phyloP scores from a whole-genome alignment of 2,888 invertebrate genomes.

The Pterostichus niger region DNA sequence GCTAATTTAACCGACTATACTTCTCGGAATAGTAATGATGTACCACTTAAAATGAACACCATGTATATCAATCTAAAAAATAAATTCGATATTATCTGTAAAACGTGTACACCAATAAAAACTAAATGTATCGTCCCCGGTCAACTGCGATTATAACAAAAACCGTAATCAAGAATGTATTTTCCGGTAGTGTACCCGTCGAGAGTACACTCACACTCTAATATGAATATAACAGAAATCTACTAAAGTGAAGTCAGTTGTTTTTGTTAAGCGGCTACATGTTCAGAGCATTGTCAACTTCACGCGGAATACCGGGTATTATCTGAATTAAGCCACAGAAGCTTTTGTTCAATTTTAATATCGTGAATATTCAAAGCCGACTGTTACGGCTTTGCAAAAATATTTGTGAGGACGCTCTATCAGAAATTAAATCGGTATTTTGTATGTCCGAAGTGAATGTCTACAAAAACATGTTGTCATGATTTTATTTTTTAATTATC shows the following conservation, averaged over 20 bases:
- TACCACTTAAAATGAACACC: too few relatives aligned
- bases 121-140: too few relatives aligned
- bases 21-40: too few relatives aligned
- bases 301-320: constrained; percentile 42
- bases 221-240: constrained; percentile 26
- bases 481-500: constrained; percentile 15
- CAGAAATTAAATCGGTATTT: constrained; percentile 42
- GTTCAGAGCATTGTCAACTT: constrained; percentile 47
- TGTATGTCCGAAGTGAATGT: neutral
- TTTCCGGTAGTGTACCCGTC: neutral
- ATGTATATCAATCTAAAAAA: too few relatives aligned
- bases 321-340: constrained; percentile 43
- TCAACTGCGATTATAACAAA: too few relatives aligned
- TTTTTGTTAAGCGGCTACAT: constrained; percentile 36
- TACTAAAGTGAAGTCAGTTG: constrained; percentile 39
- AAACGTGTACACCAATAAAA: too few relatives aligned
- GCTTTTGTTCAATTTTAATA: constrained; percentile 54
- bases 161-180: neutral
- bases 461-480: neutral
- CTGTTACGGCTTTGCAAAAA: constrained; percentile 43
- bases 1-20: too few relatives aligned
- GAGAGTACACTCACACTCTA: neutral
- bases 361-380: constrained; percentile 50
- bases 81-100: too few relatives aligned
- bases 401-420: constrained; percentile 32